phyloP scores from a whole-genome alignment of 2,797 vertebrate species.

The Ctenochaetus hawaiiensis region DNA sequence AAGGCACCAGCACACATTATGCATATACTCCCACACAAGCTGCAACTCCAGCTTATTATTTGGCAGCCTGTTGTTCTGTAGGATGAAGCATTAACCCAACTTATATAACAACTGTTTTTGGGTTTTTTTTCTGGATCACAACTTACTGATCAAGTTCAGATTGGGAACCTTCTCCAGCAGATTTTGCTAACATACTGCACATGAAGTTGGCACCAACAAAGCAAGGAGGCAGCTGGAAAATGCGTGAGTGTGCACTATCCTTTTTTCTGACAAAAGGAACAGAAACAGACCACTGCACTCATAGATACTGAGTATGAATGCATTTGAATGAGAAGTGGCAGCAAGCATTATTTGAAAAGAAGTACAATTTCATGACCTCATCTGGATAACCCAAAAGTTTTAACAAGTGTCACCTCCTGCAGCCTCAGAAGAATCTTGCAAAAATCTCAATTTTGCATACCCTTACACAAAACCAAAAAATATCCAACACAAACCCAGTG shows the following conservation, averaged over 20 bases:
- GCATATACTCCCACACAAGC: conserved; percentile 44
- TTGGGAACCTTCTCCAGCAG: background rate
- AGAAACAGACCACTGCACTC: background rate
- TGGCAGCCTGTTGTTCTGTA: conserved; percentile 37
- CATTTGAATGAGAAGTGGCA: background rate
- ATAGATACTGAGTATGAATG: background rate
- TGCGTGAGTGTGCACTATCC: background rate
- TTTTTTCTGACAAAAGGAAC: background rate
- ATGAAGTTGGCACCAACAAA: background rate
- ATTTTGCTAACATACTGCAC: conserved; percentile 15
- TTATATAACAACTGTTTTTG: conserved; percentile 29
- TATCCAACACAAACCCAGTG: conserved; percentile 46
- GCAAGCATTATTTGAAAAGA: conserved; percentile 1
- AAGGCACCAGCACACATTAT: conserved; percentile 34
- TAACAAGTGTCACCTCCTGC: conserved; percentile 26
- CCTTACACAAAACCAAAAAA: conserved; percentile 42
- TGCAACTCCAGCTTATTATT: conserved; percentile 33
- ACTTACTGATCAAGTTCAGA: conserved; percentile 23
- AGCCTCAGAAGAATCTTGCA: conserved; percentile 32
- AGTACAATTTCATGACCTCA: conserved; percentile 10
- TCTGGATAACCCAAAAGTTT: conserved; percentile 29
- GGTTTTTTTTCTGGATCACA: background rate
- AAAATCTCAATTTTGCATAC: conserved; percentile 20
- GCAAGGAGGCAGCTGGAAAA: background rate
- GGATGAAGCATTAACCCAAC: conserved; percentile 19